Percentiles rank a stretch among this genome's conserved stretches.
phyloP scores from a whole-genome alignment of 2,113 vertebrate genomes.

The Sebastes schlegelii region DNA sequence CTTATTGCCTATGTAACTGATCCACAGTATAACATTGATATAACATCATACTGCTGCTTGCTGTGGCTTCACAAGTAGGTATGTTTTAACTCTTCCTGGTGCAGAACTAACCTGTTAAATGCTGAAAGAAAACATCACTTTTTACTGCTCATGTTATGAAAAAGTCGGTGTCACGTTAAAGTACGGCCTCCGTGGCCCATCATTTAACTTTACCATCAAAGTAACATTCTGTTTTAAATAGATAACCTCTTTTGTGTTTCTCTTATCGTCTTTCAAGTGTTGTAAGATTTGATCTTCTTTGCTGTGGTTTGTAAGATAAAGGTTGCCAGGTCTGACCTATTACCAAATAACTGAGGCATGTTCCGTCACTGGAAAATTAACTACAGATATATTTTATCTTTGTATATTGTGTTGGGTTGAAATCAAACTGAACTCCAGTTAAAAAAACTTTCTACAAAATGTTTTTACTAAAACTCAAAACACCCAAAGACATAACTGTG shows the following conservation, averaged over 20 bases:
- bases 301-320: slow-evolving; percentile 26
- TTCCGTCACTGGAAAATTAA: not conserved
- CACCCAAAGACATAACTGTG: not conserved
- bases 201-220: not conserved
- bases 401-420: not conserved
- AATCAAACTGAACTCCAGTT: slow-evolving; percentile 7
- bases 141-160: not conserved
- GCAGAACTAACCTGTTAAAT: not conserved
- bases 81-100: not conserved
- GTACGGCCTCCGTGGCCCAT: not conserved
- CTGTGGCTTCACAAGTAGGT: not conserved
- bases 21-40: not conserved
- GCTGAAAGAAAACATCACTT: not conserved
- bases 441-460: slow-evolving; percentile 1
- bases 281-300: slow-evolving; percentile 9
- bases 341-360: slow-evolving; percentile 13
- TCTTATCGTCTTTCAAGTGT: not conserved
- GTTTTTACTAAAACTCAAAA: slow-evolving; percentile 1
- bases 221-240: not conserved
- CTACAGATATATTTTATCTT: not conserved
- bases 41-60: not conserved
- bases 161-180: slow-evolving; percentile 7
- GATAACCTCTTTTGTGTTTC: slow-evolving; percentile 20
- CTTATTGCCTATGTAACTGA: not conserved
- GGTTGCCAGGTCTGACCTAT: not conserved